Conservation (phyloP, 2,113 vertebrate species). For the Lamprotornis superbus region DNA sequence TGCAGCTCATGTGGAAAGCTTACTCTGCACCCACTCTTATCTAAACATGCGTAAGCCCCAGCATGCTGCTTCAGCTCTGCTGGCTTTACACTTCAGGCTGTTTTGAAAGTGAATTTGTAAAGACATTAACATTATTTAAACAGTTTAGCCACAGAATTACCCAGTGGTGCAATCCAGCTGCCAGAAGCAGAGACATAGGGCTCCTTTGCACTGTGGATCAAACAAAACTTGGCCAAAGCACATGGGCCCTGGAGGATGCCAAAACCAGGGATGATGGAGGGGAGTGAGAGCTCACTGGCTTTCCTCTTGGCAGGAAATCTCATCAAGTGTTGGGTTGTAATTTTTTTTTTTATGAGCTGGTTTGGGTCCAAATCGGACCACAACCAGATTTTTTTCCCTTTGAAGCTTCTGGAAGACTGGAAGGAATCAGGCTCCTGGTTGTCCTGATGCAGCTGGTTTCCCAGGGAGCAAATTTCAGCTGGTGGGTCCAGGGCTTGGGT, state of each 20-base stretch:
- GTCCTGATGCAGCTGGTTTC: neutral
- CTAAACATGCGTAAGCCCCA: conserved; percentile 52
- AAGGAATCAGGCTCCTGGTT: neutral
- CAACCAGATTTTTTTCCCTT: neutral
- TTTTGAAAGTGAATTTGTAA: conserved; percentile 63
- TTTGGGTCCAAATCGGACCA: neutral
- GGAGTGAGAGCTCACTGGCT: neutral
- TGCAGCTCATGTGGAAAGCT: neutral
- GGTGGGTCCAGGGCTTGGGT: neutral
- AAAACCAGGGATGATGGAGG: neutral
- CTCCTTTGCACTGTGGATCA: neutral
- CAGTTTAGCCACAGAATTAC: conserved; percentile 58
- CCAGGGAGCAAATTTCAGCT: neutral
- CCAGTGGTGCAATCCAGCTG: conserved; percentile 30
- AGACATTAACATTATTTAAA: conserved; percentile 64
- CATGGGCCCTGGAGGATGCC: neutral
- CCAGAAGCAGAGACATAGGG: neutral
- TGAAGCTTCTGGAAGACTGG: neutral
- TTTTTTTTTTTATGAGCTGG: neutral
- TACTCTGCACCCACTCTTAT: conserved; percentile 48
- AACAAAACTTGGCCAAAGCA: neutral
- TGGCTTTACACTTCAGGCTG: conserved; percentile 44
- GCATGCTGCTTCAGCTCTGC: neutral
- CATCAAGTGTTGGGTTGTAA: neutral
- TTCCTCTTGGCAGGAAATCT: neutral